Percentiles rank a stretch among this genome's conserved stretches.
Evolutionary conservation across 2,797 vertebrate genomes (phyloP).

Genomic region (Pseudochromis fuscus): DNA sequence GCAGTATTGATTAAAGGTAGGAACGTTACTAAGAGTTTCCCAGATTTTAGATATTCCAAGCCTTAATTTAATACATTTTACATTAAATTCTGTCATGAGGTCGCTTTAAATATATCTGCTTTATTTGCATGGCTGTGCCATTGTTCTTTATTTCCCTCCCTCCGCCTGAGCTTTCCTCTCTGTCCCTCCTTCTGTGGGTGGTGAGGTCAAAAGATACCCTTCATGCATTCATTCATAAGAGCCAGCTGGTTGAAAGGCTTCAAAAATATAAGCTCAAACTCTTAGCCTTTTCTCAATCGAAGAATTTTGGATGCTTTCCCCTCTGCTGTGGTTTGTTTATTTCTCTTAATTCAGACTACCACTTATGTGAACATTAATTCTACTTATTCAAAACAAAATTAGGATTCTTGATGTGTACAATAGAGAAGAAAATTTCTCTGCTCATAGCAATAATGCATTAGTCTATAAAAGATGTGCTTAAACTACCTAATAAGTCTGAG

Average conservation of each 20-base stretch:
- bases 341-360: constrained; percentile 23
- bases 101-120: constrained; percentile 22
- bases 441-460: background rate
- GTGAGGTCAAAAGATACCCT: constrained; percentile 67
- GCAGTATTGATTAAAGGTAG: background rate
- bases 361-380: constrained; percentile 16
- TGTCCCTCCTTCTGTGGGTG: constrained; percentile 51
- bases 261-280: constrained; percentile 57
- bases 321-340: constrained; percentile 26
- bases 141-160: constrained; percentile 39
- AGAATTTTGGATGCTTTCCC: constrained; percentile 16
- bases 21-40: background rate
- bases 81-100: background rate
- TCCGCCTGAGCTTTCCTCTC: constrained; percentile 39
- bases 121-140: constrained; percentile 39
- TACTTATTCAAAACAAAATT: constrained; percentile 23
- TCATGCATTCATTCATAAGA: constrained; percentile 78
- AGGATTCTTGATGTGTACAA: background rate
- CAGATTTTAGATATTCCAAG: background rate
- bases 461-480: constrained; percentile 3
- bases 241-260: constrained; percentile 56
- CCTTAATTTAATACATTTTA: background rate
- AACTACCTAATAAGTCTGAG: background rate
- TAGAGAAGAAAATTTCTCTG: background rate
- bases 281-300: constrained; percentile 24